Evolutionary conservation across 2,797 vertebrate genomes (phyloP).

Genomic region (Sebastolobus alascanus): DNA sequence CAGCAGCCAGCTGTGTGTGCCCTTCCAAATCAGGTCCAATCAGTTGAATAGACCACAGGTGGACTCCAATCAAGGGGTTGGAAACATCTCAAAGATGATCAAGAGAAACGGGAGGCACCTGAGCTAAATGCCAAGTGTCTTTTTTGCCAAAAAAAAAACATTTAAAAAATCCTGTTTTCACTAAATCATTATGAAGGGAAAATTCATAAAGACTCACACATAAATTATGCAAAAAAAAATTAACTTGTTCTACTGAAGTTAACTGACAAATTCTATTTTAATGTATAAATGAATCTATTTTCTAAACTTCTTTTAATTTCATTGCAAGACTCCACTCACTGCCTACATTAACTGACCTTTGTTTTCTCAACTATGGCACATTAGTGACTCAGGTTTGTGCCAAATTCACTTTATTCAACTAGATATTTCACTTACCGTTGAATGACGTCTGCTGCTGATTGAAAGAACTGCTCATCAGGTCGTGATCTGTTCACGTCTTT

Average conservation of each 20-base stretch:
- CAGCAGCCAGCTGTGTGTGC: background rate
- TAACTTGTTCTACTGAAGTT: background rate
- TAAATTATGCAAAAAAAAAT: background rate
- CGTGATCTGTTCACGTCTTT: background rate
- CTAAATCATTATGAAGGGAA: background rate
- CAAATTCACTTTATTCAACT: background rate
- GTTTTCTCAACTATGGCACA: background rate
- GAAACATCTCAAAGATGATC: background rate
- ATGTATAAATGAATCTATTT: background rate
- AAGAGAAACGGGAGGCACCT: background rate
- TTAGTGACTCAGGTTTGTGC: background rate
- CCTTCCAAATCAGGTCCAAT: background rate
- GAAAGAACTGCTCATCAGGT: background rate
- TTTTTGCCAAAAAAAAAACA: background rate
- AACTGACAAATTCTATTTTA: background rate
- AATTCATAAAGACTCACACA: background rate
- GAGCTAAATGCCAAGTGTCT: background rate
- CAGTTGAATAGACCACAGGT: background rate
- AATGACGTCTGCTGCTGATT: background rate
- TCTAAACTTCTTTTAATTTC: background rate
- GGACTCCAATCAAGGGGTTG: background rate
- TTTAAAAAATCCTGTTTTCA: background rate
- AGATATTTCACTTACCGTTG: background rate
- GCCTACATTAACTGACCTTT: background rate
- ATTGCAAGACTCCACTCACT: background rate